Conservation (phyloP, 2,113 vertebrate species). For the Sakesphorus luctuosus region DNA sequence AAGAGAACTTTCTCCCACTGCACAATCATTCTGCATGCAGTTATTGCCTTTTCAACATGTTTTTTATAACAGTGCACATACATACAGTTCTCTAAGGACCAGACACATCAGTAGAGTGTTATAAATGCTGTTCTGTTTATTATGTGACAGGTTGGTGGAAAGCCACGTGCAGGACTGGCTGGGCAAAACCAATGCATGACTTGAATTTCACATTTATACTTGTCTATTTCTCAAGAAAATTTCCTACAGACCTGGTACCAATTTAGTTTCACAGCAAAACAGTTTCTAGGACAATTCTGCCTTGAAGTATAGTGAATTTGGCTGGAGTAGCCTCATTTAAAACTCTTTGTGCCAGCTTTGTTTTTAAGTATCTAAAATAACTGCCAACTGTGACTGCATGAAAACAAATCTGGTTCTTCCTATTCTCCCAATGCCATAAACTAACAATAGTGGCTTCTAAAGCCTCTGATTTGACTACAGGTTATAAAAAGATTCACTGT, state of each 20-base stretch:
- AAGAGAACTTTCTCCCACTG: not conserved
- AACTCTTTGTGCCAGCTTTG: slow-evolving; percentile 25
- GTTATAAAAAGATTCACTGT: not conserved
- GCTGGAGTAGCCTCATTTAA: not conserved
- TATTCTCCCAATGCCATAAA: not conserved
- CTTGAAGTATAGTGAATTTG: slow-evolving; percentile 1
- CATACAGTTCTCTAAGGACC: not conserved
- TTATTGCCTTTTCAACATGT: not conserved
- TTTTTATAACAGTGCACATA: not conserved
- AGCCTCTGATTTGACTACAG: not conserved
- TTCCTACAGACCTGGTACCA: not conserved
- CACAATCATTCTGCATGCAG: not conserved
- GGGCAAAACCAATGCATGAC: not conserved
- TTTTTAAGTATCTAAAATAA: not conserved
- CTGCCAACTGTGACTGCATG: not conserved
- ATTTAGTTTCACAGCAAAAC: not conserved
- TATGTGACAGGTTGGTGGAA: not conserved
- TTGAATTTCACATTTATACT: not conserved
- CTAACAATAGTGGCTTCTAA: not conserved
- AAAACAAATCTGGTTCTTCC: not conserved
- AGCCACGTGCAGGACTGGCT: not conserved
- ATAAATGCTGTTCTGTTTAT: not conserved
- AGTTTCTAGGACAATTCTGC: slow-evolving; percentile 25
- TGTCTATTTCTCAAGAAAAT: not conserved
- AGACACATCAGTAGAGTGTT: fast-evolving